Evolutionary conservation across 2,888 invertebrate genomes (phyloP).

Genomic region (Scrobipalpa atriplicella): DNA sequence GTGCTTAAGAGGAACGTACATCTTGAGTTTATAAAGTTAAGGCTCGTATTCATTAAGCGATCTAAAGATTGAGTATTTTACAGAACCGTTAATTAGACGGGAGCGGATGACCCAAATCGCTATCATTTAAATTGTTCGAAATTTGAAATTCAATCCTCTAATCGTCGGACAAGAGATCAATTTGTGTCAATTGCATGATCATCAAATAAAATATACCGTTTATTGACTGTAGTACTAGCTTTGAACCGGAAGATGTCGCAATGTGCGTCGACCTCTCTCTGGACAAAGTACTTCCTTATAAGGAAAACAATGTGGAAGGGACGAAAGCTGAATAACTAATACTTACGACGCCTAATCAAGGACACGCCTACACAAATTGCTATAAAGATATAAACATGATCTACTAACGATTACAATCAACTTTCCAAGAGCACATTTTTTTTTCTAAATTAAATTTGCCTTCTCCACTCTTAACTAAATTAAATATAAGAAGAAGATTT

Average conservation of each 20-base stretch:
- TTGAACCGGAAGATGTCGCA: background rate
- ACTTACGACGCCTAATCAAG: background rate
- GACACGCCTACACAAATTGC: too few species aligned
- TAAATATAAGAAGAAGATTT: too few species aligned
- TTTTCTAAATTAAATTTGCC: too few species aligned
- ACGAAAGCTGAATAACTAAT: slow-evolving; percentile 5
- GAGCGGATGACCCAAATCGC: background rate
- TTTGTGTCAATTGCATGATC: background rate
- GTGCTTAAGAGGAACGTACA: background rate
- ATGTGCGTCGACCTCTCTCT: background rate
- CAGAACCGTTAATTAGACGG: background rate
- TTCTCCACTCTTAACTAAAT: too few species aligned
- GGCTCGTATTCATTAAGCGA: too few species aligned
- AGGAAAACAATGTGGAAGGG: background rate
- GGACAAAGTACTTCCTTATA: background rate
- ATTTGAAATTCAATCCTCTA: background rate
- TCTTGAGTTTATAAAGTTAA: too few species aligned
- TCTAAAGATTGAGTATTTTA: too few species aligned
- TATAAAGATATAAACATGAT: too few species aligned
- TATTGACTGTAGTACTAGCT: background rate
- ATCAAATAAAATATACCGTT: background rate
- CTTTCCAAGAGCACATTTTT: too few species aligned
- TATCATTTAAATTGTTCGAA: background rate
- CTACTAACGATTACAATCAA: too few species aligned
- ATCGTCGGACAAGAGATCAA: background rate